Conservation (phyloP, 1,140 invertebrate genomes). For the Drosophila guanche region DNA sequence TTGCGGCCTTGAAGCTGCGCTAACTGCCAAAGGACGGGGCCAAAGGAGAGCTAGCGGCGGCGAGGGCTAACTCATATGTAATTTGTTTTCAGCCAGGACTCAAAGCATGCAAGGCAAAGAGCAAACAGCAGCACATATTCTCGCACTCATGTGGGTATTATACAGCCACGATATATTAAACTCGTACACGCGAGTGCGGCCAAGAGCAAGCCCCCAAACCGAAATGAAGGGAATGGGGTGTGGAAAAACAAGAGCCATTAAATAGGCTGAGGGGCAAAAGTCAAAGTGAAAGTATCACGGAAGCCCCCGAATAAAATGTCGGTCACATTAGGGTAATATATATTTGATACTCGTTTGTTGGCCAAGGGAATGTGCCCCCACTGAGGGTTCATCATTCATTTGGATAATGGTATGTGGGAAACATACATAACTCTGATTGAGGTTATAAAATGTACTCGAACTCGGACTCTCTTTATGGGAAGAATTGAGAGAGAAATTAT, state of each 20-base stretch:
- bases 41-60: background rate
- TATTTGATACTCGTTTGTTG: constrained; percentile 27
- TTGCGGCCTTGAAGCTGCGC: constrained; percentile 64
- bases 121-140: constrained; percentile 35
- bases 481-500: too few species aligned
- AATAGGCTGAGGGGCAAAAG: constrained; percentile 31
- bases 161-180: constrained; percentile 66
- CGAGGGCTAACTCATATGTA: constrained; percentile 53
- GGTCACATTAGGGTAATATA: constrained; percentile 61
- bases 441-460: constrained; percentile 16
- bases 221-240: constrained; percentile 16
- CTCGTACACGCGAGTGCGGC: constrained; percentile 57
- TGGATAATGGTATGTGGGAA: constrained; percentile 32
- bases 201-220: constrained; percentile 30
- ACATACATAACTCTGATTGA: constrained; percentile 42
- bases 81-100: constrained; percentile 68
- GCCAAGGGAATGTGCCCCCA: constrained; percentile 28
- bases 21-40: constrained; percentile 15
- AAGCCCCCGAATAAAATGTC: constrained; percentile 56
- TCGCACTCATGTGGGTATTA: constrained; percentile 33
- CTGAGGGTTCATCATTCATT: constrained; percentile 22
- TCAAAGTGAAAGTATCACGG: constrained; percentile 66
- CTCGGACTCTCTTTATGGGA: too few species aligned
- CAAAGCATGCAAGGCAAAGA: constrained; percentile 68
- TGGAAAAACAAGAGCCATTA: constrained; percentile 46